Percentiles rank a stretch among this genome's conserved stretches.
Evolutionary conservation across 2,113 vertebrate genomes (phyloP).

Genomic region (Butorides virescens): DNA sequence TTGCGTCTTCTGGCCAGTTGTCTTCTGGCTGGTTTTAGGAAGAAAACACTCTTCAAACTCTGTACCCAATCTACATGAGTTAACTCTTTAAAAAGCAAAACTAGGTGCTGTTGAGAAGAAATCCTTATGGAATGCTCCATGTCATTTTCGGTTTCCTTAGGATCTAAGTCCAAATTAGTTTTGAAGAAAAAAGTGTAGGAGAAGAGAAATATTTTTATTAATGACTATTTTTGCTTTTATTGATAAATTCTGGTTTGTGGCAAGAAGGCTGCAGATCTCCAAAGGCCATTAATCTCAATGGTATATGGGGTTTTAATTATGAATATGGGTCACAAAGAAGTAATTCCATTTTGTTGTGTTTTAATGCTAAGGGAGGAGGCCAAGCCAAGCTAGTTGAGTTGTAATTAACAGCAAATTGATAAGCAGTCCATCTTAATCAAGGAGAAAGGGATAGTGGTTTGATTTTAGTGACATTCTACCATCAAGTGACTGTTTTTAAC

Average conservation of each 20-base stretch:
- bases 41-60: neutral
- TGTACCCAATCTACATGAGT: neutral
- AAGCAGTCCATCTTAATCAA: neutral
- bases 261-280: neutral
- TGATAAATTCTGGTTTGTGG: neutral
- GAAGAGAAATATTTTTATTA: neutral
- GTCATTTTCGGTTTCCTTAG: neutral
- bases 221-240: neutral
- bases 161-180: neutral
- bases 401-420: neutral
- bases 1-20: neutral
- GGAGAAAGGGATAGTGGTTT: neutral
- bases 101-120: neutral
- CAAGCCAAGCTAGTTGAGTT: neutral
- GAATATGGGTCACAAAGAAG: neutral
- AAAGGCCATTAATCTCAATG: neutral
- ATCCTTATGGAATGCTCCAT: neutral
- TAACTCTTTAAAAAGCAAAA: neutral
- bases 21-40: neutral
- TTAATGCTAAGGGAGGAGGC: neutral
- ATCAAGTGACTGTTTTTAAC: neutral
- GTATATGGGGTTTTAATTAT: neutral
- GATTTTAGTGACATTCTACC: neutral
- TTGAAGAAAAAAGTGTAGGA: neutral
- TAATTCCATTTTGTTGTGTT: neutral